Base-by-base conservation (phyloP, 2,888 invertebrate genomes). In the Athrips mouffetella region DNA sequence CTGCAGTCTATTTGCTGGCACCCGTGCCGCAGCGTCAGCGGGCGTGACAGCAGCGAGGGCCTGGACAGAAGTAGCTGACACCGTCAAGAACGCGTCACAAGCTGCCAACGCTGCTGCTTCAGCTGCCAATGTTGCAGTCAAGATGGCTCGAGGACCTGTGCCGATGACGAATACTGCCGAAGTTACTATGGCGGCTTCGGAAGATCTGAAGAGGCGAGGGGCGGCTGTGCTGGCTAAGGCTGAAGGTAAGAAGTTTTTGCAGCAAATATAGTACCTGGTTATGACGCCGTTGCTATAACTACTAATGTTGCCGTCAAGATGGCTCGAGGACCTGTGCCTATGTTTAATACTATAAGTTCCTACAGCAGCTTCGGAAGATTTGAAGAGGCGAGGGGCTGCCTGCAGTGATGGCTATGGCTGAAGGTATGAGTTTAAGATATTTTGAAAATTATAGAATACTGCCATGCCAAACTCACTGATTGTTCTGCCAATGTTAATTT, bases 21-120 rank as follows among this genome's bases (percentile, higher is more conserved):
- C 92, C 0, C 90, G 95, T 58, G 91, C 93, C 51, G 92, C 93
- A 47, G 95, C 97, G 0, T 91, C 93, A 0, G 91, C 92, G 47
- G 92, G 93, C 15, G 91, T 97, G 46, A 76, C 88, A 7, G 91
- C 91, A 31, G 94, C 94, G 0, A 90, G 84, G 58, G 83, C 90
- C 25, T 91, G 92, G 62, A 90, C 92, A 0, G 76, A 79, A 33
- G 91, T 92, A 54, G 94, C 94, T 0, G 86, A 81, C 29, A 74
- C 75, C 2, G 84, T 76, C 58, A 89, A 66, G 20, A 87, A 63
- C 45, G 81, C 91, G 33, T 47, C 76, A 25, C 62, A 74, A 35
- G 73, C 89, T 46, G 73, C 89, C 33, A 74, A 82, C 52, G 63
- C 75, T 33, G 85, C 89, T 0, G 65, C 64, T 0, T 62, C 83